phyloP scores from a whole-genome alignment of 2,797 vertebrate genomes.

The Mormyrops boulengeri region DNA sequence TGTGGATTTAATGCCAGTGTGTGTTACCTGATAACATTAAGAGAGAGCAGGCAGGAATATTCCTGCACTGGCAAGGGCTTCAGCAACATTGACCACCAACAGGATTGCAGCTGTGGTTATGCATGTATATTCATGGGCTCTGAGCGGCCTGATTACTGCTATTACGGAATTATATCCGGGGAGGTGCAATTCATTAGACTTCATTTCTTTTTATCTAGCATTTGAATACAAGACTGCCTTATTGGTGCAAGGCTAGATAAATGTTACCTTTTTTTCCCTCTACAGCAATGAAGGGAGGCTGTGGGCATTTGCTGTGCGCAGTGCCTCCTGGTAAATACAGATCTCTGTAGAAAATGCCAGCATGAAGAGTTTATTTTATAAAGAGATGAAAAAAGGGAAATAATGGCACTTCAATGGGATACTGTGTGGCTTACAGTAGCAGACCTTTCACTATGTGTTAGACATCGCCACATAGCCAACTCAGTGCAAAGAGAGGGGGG shows the following conservation, averaged over 20 bases:
- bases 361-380: slow-evolving; percentile 25
- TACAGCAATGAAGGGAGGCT: slow-evolving; percentile 26
- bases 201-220: slow-evolving; percentile 57
- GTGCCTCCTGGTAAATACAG: slow-evolving; percentile 13
- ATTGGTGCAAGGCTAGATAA: slow-evolving; percentile 37
- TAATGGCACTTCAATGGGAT: slow-evolving; percentile 33
- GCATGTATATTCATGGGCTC: slow-evolving; percentile 59
- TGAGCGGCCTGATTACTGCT: slow-evolving; percentile 60
- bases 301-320: neutral
- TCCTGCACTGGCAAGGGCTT: slow-evolving; percentile 59
- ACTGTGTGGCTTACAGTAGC: slow-evolving; percentile 19
- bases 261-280: slow-evolving; percentile 30
- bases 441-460: neutral
- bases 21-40: slow-evolving; percentile 77
- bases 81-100: slow-evolving; percentile 73
- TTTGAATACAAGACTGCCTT: slow-evolving; percentile 44
- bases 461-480: neutral
- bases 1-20: slow-evolving; percentile 73
- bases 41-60: slow-evolving; percentile 54
- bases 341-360: slow-evolving; percentile 26
- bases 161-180: slow-evolving; percentile 65
- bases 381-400: slow-evolving; percentile 20
- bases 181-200: slow-evolving; percentile 63
- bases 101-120: slow-evolving; percentile 61
- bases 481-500: neutral